Conservation (phyloP, 1,140 invertebrate genomes). For the Diabrotica virgifera region DNA sequence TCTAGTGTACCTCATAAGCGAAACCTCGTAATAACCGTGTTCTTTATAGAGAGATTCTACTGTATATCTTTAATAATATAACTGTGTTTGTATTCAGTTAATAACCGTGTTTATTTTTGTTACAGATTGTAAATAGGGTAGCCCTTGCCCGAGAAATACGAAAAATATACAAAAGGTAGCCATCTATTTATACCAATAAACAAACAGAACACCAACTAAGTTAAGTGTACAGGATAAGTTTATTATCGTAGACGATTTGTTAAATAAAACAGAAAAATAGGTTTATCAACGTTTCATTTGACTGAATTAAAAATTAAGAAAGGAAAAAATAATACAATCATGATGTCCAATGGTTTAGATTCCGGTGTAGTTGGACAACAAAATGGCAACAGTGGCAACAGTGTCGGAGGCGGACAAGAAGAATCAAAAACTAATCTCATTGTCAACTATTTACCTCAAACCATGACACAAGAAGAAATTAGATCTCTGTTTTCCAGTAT, state of each 20-base stretch:
- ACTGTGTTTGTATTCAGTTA: too few species aligned
- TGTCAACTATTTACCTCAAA: constrained; percentile 99
- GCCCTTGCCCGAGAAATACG: not conserved
- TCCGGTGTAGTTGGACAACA: constrained; percentile 60
- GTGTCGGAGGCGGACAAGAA: constrained; percentile 69
- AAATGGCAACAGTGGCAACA: constrained; percentile 66
- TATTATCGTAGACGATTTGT: constrained; percentile 32
- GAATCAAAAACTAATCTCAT: constrained; percentile 98
- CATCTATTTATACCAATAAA: constrained; percentile 8
- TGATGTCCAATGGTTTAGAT: constrained; percentile 85
- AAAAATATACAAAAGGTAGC: not conserved
- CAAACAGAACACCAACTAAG: constrained; percentile 20
- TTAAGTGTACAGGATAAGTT: constrained; percentile 22
- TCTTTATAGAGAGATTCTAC: too few species aligned
- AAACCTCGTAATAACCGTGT: too few species aligned
- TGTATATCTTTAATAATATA: too few species aligned
- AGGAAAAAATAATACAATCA: constrained; percentile 42
- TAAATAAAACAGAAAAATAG: constrained; percentile 29
- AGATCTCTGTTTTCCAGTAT: constrained; percentile 95
- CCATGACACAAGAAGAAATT: constrained; percentile 99
- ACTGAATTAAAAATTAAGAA: constrained; percentile 32
- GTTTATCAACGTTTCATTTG: constrained; percentile 35
- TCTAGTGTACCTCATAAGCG: too few species aligned
- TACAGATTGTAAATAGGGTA: not conserved
- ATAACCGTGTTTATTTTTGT: not conserved